Conservation (phyloP, 2,888 invertebrate genomes). For the Meandrusa payeni region DNA sequence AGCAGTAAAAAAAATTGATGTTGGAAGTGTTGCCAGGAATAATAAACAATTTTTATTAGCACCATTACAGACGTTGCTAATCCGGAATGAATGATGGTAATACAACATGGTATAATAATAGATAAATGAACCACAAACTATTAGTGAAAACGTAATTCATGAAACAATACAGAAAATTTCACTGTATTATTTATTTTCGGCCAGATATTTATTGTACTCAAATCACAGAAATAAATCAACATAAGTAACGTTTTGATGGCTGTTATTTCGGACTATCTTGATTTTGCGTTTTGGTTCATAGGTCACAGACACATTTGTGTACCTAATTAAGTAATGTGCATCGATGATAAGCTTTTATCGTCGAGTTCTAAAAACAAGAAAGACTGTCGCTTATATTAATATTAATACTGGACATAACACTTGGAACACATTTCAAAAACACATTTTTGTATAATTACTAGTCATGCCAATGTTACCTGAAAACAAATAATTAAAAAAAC, state of each 20-base stretch:
- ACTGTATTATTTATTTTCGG: too few species aligned
- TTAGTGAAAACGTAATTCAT: too few species aligned
- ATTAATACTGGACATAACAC: neutral
- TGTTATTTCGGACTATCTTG: too few species aligned
- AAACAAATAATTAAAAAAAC: too few species aligned
- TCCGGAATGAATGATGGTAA: slow-evolving; percentile 9
- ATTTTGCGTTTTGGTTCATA: slow-evolving; percentile 8
- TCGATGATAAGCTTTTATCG: slow-evolving; percentile 19
- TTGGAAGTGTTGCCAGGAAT: slow-evolving; percentile 8
- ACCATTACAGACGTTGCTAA: slow-evolving; percentile 1
- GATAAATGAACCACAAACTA: too few species aligned
- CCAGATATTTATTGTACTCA: too few species aligned
- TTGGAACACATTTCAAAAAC: neutral
- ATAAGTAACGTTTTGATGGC: too few species aligned
- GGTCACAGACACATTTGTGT: slow-evolving; percentile 5
- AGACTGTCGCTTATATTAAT: slow-evolving; percentile 2
- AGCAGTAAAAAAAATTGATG: slow-evolving; percentile 4
- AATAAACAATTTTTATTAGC: slow-evolving; percentile 21
- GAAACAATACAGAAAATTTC: too few species aligned
- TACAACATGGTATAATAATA: too few species aligned
- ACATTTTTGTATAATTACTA: neutral
- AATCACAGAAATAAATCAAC: too few species aligned
- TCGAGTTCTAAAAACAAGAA: slow-evolving; percentile 10
- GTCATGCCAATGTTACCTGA: too few species aligned
- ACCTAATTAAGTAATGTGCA: slow-evolving; percentile 7